Evolutionary conservation across 37 sponge, comb jelly and placozoan genomes (phyloP), one percentile per base, ranked within the genome.

Genomic region (Tethya wilhelma): DNA sequence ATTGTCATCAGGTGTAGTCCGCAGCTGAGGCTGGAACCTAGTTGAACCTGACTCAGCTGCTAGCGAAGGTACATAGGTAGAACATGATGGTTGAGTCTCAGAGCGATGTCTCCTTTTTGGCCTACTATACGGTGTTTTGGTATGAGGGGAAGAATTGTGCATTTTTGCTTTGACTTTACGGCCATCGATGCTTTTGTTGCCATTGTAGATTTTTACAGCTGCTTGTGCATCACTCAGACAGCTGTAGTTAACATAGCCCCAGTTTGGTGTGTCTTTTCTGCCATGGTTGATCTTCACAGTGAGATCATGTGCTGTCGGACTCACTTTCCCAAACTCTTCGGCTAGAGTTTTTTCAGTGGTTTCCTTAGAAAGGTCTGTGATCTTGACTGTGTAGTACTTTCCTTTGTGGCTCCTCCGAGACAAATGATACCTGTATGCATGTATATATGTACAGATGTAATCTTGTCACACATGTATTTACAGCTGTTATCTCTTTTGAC

Each of bases 211-310:
- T 7, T 42, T 30, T 42, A 41, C 44, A 23, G 79, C 79, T 23
- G 1, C 20, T 44, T 79, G 38, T 20, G 68, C 79, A 33, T 46
- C 67, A 25, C 28, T 8, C 14, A 41, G 34, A 29, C 41, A 19
- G n/a, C 1, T 4, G 56, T 64, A 79, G 37, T 79, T 79, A 23
- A 65, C 46, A 56, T 79, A 79, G 32, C 68, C 79, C 19, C 66
- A 79, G 44, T 60, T 60, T 33, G 28, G 41, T 32, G 30, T 17
- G 8, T n/a, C n/a, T 1, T 25, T 30, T 22, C 44, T 41, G 20
- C 25, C 7, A 23, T 28, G 38, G 77, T 59, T 77, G 22, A 59
- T 29, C 60, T 77, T 77, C 33, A 74, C 33, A 26, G 58, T 55
- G 14, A 23, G 5, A 30, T 31, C 4, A n/a, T n/a, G n/a, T 4